phyloP scores from a whole-genome alignment of 2,113 vertebrate genomes.

The Hippolais icterina region DNA sequence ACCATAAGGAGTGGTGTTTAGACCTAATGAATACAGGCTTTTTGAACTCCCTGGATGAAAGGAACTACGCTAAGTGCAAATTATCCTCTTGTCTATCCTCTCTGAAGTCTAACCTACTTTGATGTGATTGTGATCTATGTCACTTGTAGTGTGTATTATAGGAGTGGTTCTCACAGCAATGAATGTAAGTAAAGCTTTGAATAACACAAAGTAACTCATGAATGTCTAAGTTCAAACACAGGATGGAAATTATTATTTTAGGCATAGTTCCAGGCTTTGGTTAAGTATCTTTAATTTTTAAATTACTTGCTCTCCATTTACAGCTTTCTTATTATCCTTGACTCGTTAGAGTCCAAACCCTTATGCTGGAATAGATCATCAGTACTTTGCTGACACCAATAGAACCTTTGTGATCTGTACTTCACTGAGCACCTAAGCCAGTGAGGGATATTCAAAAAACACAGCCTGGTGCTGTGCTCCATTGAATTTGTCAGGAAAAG shows the following conservation, averaged over 20 bases:
- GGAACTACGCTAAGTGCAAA: conserved; percentile 14
- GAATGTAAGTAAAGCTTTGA: neutral
- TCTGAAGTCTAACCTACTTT: conserved; percentile 47
- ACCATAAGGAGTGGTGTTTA: neutral
- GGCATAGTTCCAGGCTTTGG: neutral
- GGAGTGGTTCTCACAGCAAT: neutral
- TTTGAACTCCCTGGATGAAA: conserved; percentile 44
- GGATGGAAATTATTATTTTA: conserved; percentile 17
- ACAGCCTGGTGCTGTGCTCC: neutral
- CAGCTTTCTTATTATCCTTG: neutral
- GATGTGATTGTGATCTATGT: conserved; percentile 32
- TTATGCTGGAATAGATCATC: neutral
- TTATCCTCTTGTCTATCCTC: conserved; percentile 37
- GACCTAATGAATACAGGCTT: neutral
- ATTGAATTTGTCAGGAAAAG: neutral
- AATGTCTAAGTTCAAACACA: conserved; percentile 16
- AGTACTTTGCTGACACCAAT: neutral
- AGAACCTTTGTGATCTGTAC: neutral
- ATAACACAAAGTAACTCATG: neutral
- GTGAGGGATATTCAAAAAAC: neutral
- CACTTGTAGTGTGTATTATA: neutral
- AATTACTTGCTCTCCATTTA: conserved; percentile 1
- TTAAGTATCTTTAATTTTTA: conserved; percentile 1
- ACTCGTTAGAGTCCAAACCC: neutral
- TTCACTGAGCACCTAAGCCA: neutral